Evolutionary conservation across 2,888 invertebrate genomes (phyloP).

Genomic region (Liodrosophila aerea): DNA sequence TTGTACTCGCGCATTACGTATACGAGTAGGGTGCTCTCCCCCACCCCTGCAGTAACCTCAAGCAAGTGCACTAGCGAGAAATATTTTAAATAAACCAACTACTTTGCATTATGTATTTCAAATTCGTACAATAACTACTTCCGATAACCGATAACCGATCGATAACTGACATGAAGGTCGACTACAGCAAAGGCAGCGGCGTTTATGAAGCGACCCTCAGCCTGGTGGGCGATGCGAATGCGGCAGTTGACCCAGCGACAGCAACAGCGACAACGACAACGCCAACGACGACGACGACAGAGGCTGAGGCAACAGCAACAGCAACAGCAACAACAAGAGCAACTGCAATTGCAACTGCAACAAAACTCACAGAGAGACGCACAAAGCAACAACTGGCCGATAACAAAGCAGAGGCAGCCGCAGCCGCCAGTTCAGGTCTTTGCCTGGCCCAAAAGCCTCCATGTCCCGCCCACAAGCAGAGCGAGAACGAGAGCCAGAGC

Average conservation of each 20-base stretch:
- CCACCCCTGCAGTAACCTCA: constrained; percentile 10
- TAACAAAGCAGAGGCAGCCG: constrained; percentile 15
- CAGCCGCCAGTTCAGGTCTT: constrained; percentile 22
- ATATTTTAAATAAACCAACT: constrained; percentile 15
- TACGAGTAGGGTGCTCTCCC: constrained; percentile 19
- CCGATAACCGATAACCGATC: constrained; percentile 1
- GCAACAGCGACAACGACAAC: constrained; percentile 19
- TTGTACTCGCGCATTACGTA: constrained; percentile 14
- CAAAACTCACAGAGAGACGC: constrained; percentile 28
- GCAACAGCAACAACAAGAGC: constrained; percentile 4
- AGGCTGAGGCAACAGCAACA: constrained; percentile 29
- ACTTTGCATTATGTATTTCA: constrained; percentile 34
- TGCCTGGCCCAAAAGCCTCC: constrained; percentile 15
- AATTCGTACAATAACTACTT: constrained; percentile 13
- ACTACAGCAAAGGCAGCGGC: constrained; percentile 65
- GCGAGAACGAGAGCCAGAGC: constrained; percentile 22
- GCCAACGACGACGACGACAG: constrained; percentile 23
- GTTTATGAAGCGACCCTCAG: constrained; percentile 57
- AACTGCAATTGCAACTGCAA: constrained; percentile 11
- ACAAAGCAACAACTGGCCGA: constrained; percentile 12
- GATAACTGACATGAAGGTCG: constrained; percentile 61
- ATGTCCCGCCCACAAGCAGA: constrained; percentile 26
- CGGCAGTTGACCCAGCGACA: constrained; percentile 15
- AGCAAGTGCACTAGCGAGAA: constrained; percentile 14
- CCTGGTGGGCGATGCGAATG: constrained; percentile 42